Conservation (phyloP, 2,888 invertebrate genomes). For the Octodonta nipae region DNA sequence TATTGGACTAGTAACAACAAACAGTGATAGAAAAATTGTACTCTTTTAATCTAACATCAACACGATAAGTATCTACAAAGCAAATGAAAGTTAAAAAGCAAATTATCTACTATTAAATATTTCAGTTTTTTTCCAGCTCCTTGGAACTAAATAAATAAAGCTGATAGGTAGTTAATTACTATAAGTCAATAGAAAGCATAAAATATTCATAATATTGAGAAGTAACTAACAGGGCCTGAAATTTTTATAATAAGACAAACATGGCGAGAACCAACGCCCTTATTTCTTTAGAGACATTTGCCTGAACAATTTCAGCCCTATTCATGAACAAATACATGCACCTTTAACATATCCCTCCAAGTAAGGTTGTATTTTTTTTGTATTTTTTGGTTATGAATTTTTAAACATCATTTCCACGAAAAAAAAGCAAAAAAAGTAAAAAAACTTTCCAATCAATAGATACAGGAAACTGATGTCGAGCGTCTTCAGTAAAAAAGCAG, state of each 20-base stretch:
- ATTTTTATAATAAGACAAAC: conserved; percentile 31
- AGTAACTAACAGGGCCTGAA: conserved; percentile 12
- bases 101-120: conserved; percentile 4
- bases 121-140: neutral
- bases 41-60: conserved; percentile 14
- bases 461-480: conserved; percentile 3
- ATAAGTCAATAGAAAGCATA: conserved; percentile 11
- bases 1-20: conserved; percentile 26
- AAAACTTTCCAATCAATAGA: conserved; percentile 7
- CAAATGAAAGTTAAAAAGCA: conserved; percentile 8
- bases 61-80: conserved; percentile 13
- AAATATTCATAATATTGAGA: conserved; percentile 16
- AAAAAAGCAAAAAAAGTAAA: conserved; percentile 18
- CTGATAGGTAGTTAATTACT: conserved; percentile 6
- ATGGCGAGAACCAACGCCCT: conserved; percentile 38
- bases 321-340: too few species aligned
- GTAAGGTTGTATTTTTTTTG: conserved; percentile 25
- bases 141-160: conserved; percentile 2
- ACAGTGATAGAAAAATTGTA: conserved; percentile 13
- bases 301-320: too few species aligned
- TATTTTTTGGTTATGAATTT: conserved; percentile 39
- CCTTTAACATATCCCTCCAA: too few species aligned
- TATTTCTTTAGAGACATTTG: conserved; percentile 13
- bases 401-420: conserved; percentile 26
- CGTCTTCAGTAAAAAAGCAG: neutral